Evolutionary conservation across 2,888 invertebrate species (phyloP), one percentile per base, ranked within the genome.

Genomic region (Andrena flavipes): DNA sequence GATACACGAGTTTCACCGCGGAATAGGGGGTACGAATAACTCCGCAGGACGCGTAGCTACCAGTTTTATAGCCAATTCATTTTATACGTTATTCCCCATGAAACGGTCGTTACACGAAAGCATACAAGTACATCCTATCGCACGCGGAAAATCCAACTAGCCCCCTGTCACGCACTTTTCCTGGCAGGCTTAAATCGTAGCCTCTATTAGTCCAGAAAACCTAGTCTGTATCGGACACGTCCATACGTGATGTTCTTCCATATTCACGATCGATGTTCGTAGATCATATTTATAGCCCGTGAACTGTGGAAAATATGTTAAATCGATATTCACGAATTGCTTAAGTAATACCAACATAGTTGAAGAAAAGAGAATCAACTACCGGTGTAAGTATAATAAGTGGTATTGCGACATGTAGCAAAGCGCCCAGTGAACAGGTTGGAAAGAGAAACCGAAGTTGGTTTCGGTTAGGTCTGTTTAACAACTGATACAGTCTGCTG

Each of bases 11-110:
- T 90, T 91, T 88, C 86, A 86, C 82, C 23, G 88, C 79, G 83
- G 86, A 87, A 87, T 86, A 82, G 64, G 56, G 80, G 72, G 83
- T 86, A 89, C 89, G 87, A 88, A 90, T 90, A 90, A 90, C 89
- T 86, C 82, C 79, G 84, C 84, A 62, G 75, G 73, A 77, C 78
- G 79, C 82, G 81, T 86, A 85, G 89, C 89, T 91, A 88, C 87
- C 87, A 85, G 83, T 89, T 93, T 93, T 93, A 93, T 91, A 90
- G 91, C 89, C 92, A 92, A 93, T 93, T 92, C 91, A 91, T 92
- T 93, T 92, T 91, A 93, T 91, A 91, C 88, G 90, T 91, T 92
- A 92, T 91, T 92, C 90, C 90, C 88, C 91, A 90, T 90, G 90
- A 91, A 92, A 91, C 80, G 88, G 82, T 89, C 91, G 90, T 91